Base-by-base conservation (phyloP, 2,797 vertebrate genomes). In the Notoglanidium macrostoma region DNA sequence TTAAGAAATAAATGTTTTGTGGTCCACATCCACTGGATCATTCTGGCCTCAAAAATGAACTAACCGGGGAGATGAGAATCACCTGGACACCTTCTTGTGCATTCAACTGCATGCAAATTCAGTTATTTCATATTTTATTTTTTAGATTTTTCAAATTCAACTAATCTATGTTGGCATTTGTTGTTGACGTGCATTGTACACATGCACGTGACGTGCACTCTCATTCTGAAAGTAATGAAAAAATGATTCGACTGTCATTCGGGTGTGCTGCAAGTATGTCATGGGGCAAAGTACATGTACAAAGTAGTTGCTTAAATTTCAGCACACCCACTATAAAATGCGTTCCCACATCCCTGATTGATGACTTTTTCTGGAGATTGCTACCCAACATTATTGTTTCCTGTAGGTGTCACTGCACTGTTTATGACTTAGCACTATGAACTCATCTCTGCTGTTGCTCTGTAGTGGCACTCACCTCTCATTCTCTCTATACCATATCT, bases 1-100 rank as follows among this genome's bases (percentile, higher is more conserved):
- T 91, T 91, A 57, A n/a, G 49, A 86, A 86, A 83, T 49, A 51
- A 32, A 77, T 55, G 26, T 3, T n/a, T 84, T 0, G 29, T 15
- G 72, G 21, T 83, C 54, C 40, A 79, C 29, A 11, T 65, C 65
- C 19, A 44, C 29, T 59, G 54, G 29, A 40, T 67, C 29, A 46
- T 82, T 76, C 19, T 51, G 67, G 15, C 23, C 4, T 73, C 12
- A 70, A 40, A 61, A 51, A 65, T 29, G 40, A 67, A 40, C 40
- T 40, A 40, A 40, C 40, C 3, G 49, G 5, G n/a, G 74, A 54
- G 54, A 21, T 32, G 17, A 40, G 29, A 59, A 35, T 57, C 29
- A 79, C 51, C 0, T 55, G n/a, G 74, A 32, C 51, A 46, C 10
- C 44, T 49, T 49, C 10, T 70, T 40, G 40, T 40, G 40, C 40